Base-by-base conservation (phyloP, 2,797 vertebrate genomes). In the Corythornis leucogaster region DNA sequence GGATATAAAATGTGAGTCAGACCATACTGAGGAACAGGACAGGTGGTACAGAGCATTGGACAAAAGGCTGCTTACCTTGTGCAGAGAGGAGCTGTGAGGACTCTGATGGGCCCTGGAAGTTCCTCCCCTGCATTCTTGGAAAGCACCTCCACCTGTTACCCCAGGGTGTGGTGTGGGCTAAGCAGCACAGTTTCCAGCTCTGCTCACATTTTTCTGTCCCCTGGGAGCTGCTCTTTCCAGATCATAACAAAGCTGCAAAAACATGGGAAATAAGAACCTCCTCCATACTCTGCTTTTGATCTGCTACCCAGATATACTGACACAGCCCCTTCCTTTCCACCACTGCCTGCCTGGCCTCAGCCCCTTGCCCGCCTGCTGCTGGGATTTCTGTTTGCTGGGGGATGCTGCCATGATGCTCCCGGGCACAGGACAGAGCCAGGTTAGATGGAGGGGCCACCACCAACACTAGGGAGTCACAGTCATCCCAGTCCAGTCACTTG, bases 331-430 rank as follows among this genome's bases (percentile, higher is more conserved):
- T 30, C 19, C 35, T 62, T 7, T 22, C 26, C 51, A n/a, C 5
- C 2, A 0, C 10, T 30, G 53, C 30, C 31, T 2, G 0, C 0
- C 0, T 18, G 53, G 11, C 16, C 43, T 45, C 1, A 0, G 26
- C 8, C 35, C 25, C 26, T 12, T 0, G 0, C 5, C 46, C 53
- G 26, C 26, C 25, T 45, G 35, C 51, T 67, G 20, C 22, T 28
- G 85, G 7, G 8, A 80, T 17, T 45, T 57, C 28, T 73, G 40
- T 31, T 59, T 35, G 8, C n/a, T 18, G 28, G 21, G 21, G 25
- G 11, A 43, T 73, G 55, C 30, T 82, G 16, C 33, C 0, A 0
- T 76, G 35, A 22, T 1, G 0, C 10, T 82, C 45, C 35, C n/a
- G 40, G 51, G 28, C 30, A 4, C 0, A 1, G 22, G 54, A 22